These are phyloP conservation scores for Coptotermes formosanus DNA, from an alignment of 1,140 invertebrate genomes.

Conservation along the genomic window DNA sequence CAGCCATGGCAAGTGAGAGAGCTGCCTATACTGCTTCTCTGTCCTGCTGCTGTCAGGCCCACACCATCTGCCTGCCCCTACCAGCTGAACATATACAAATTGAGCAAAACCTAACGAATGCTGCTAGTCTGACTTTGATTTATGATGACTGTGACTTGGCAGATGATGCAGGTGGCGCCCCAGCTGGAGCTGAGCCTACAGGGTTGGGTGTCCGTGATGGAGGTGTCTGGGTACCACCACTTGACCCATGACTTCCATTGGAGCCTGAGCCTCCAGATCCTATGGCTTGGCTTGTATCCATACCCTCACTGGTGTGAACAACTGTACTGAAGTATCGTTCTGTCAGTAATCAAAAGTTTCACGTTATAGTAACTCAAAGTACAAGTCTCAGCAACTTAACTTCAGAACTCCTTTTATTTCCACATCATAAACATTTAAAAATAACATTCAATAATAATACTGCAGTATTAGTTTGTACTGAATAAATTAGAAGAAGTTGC, in stretches of 20 bases:
- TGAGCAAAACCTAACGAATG: slow-evolving; percentile 35
- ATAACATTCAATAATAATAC: too few species aligned
- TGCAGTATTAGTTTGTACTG: too few species aligned
- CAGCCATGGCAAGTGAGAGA: neutral
- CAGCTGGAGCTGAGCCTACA: neutral
- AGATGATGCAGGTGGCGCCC: slow-evolving; percentile 29
- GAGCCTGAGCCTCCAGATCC: slow-evolving; percentile 36
- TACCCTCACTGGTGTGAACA: slow-evolving; percentile 41
- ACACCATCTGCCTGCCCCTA: neutral
- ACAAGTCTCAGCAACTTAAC: too few species aligned
- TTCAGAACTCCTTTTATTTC: too few species aligned
- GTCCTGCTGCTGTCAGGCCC: neutral
- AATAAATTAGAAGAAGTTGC: neutral
- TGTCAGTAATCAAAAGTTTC: slow-evolving; percentile 30
- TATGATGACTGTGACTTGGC: slow-evolving; percentile 37
- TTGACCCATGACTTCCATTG: slow-evolving; percentile 37
- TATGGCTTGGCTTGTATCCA: slow-evolving; percentile 40
- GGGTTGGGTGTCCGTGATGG: slow-evolving; percentile 37
- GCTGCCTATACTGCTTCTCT: neutral
- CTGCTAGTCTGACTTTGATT: slow-evolving; percentile 30
- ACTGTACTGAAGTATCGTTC: slow-evolving; percentile 44
- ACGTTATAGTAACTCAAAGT: too few species aligned
- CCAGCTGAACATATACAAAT: slow-evolving; percentile 22
- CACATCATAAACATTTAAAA: too few species aligned
- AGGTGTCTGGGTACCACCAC: slow-evolving; percentile 38